Conservation (phyloP, 2,888 invertebrate species). For the Sinotaia quadrata region DNA sequence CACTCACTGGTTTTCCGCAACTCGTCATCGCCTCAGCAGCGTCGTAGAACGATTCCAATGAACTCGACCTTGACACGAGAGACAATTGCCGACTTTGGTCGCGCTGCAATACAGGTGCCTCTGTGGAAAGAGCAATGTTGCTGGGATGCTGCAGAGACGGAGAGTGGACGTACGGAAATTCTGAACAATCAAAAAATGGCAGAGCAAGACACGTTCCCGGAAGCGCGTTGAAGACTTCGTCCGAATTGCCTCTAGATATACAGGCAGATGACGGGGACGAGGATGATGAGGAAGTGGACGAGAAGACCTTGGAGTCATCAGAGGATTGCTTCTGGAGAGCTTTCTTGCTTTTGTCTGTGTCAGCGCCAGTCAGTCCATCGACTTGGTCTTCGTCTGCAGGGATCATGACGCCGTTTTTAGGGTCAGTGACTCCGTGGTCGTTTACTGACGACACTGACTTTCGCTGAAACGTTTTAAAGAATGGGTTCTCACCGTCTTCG, state of each 20-base stretch:
- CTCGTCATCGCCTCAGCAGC: conserved; percentile 33
- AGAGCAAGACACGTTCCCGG: too few relatives aligned
- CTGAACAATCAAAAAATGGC: too few relatives aligned
- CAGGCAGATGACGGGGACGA: not conserved
- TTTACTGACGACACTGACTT: too few relatives aligned
- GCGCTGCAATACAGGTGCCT: not conserved
- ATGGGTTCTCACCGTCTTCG: conserved; percentile 1
- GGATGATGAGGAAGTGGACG: not conserved
- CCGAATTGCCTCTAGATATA: not conserved
- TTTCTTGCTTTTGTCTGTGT: not conserved
- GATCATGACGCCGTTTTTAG: not conserved
- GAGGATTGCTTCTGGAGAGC: not conserved
- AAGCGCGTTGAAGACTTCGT: not conserved
- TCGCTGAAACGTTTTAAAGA: conserved; percentile 14
- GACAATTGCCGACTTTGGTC: not conserved
- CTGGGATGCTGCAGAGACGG: not conserved
- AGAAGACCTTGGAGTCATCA: not conserved
- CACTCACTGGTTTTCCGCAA: conserved; percentile 32
- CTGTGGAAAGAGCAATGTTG: not conserved
- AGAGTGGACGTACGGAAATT: too few relatives aligned
- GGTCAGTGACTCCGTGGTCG: not conserved
- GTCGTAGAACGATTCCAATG: conserved; percentile 24
- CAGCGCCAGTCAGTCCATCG: not conserved
- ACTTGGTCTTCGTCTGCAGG: not conserved
- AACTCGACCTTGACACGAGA: not conserved